These are phyloP conservation scores for Rachycentron canadum DNA, from an alignment of 2,797 vertebrate genomes.

Conservation along the genomic window DNA sequence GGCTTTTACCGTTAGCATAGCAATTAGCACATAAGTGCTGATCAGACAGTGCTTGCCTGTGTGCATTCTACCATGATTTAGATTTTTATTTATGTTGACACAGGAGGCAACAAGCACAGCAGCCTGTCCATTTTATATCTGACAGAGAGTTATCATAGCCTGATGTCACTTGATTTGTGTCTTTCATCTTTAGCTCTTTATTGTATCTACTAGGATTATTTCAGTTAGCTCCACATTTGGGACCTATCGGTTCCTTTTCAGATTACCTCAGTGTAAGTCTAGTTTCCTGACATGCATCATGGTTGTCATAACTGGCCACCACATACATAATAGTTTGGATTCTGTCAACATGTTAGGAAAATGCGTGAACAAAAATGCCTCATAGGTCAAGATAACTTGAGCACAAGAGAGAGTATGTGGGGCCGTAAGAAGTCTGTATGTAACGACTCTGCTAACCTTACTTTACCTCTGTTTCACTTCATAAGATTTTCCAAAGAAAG, in stretches of 20 bases:
- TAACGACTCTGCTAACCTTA: conserved; percentile 17
- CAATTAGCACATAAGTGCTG: background rate
- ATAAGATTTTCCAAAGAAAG: background rate
- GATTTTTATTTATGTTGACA: background rate
- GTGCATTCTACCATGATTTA: background rate
- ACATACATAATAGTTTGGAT: background rate
- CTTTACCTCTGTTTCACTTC: conserved; percentile 26
- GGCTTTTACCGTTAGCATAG: background rate
- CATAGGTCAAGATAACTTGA: conserved; percentile 11
- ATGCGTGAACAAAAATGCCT: background rate
- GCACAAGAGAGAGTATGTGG: conserved; percentile 20
- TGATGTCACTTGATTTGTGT: conserved; percentile 8
- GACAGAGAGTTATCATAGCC: background rate
- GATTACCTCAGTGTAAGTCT: conserved; percentile 4
- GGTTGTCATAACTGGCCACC: conserved; percentile 1
- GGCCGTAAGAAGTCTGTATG: background rate
- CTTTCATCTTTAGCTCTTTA: conserved; percentile 3
- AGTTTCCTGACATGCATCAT: conserved; percentile 11
- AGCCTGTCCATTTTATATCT: background rate
- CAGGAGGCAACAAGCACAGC: background rate
- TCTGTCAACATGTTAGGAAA: background rate
- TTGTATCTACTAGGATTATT: conserved; percentile 6
- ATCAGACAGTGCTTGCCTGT: background rate
- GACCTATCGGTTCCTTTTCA: background rate
- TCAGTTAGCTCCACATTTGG: conserved; percentile 8